phyloP scores from a whole-genome alignment of 2,113 vertebrate genomes.

The Athene noctua region DNA sequence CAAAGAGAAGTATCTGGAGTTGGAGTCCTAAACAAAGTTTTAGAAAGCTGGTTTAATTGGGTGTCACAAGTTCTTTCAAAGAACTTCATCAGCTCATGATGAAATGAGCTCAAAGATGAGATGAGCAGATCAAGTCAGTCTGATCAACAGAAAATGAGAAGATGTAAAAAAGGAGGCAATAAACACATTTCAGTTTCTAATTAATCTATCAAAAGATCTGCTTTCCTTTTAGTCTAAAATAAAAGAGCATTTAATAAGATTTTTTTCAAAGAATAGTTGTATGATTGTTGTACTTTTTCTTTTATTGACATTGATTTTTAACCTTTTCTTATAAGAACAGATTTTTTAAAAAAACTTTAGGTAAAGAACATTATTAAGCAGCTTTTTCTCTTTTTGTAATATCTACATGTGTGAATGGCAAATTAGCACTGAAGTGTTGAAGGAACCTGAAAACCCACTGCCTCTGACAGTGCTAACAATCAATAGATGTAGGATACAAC shows the following conservation, averaged over 20 bases:
- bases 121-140: neutral
- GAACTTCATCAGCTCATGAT: neutral
- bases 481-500: neutral
- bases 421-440: neutral
- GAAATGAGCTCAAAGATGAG: conserved; percentile 46
- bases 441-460: conserved; percentile 13
- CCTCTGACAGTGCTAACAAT: neutral
- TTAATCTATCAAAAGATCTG: conserved; percentile 54
- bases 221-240: conserved; percentile 1
- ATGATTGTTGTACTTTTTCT: neutral
- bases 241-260: conserved; percentile 31
- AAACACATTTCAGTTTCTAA: conserved; percentile 51
- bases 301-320: conserved; percentile 42
- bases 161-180: conserved; percentile 22
- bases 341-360: neutral
- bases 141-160: conserved; percentile 9
- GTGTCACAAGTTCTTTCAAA: conserved; percentile 20
- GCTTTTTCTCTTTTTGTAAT: neutral
- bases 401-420: neutral
- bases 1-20: neutral
- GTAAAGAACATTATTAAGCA: conserved; percentile 20
- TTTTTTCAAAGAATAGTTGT: conserved; percentile 1
- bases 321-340: neutral
- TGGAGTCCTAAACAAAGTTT: conserved; percentile 18
- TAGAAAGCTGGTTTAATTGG: neutral